phyloP scores from a whole-genome alignment of 2,113 vertebrate species.

The Tenrec ecaudatus region DNA sequence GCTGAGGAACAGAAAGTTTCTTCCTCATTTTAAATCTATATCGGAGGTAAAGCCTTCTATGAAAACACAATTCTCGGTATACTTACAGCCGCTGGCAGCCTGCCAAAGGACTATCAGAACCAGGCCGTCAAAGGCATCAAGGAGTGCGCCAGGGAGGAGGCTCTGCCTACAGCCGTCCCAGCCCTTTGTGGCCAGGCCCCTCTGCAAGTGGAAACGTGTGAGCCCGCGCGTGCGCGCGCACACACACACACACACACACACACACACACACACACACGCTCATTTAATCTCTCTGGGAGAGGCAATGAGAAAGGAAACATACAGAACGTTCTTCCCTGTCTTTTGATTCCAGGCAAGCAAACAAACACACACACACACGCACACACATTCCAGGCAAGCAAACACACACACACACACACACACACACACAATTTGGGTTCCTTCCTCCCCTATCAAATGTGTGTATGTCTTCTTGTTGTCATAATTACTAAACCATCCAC shows the following conservation, averaged over 20 bases:
- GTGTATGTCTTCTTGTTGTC: not conserved
- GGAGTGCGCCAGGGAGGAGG: slow-evolving; percentile 35
- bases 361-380: too few species aligned
- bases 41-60: slow-evolving; percentile 82
- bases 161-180: not conserved
- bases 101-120: slow-evolving; percentile 70
- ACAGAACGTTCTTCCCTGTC: slow-evolving; percentile 21
- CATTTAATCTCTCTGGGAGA: not conserved
- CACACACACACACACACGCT: not conserved
- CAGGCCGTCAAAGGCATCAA: slow-evolving; percentile 9
- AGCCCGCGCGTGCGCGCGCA: not conserved
- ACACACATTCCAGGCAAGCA: too few species aligned
- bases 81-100: slow-evolving; percentile 71
- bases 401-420: too few species aligned
- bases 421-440: not conserved
- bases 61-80: slow-evolving; percentile 76
- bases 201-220: not conserved
- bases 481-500: not conserved
- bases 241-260: not conserved
- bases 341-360: not conserved
- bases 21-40: slow-evolving; percentile 79
- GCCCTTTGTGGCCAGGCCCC: not conserved
- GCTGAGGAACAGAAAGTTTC: slow-evolving; percentile 79
- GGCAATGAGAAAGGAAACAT: not conserved
- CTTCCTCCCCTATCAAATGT: not conserved